Evolutionary conservation across 2,797 vertebrate genomes (phyloP), one percentile per base, ranked within the genome.

Genomic region (Typhlichthys eigenmanni): DNA sequence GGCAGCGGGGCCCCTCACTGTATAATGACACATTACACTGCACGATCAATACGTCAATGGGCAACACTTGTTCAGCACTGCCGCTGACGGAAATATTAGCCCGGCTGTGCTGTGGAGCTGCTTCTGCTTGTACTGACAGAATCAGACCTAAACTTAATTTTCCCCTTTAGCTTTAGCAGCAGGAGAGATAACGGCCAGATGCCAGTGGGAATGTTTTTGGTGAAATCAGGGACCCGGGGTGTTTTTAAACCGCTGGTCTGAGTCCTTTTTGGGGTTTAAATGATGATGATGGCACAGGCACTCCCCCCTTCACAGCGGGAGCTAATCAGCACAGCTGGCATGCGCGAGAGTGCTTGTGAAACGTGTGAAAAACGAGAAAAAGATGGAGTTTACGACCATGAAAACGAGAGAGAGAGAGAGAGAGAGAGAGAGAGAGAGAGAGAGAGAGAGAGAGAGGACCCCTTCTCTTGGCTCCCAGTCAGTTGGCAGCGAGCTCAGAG

Each of bases 11-110:
- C 76, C 69, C 84, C 88, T 85, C 87, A 89, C 87, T 89, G 88
- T 90, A 89, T 86, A 80, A 87, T 86, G 89, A 90, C 77, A 88
- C 75, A 85, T 88, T 86, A 90, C 79, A 87, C 86, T 69, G 81
- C 0, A 63, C 74, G 64, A 89, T 91, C 89, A 88, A 91, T 90
- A 91, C 78, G 87, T 89, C 88, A 88, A 90, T 88, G 87, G 65
- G 60, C 82, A 86, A 88, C 88, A 89, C 89, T 90, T 89, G 89
- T 90, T 84, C 86, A 47, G 60, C 76, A 65, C 64, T 6, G 72
- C 76, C 10, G 69, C 77, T 76, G 80, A 83, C 77, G 85, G 87
- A 87, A 83, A 88, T 83, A 88, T 87, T 89, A 89, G 79, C 86
- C 83, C 11, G 60, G 66, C 68, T 63, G 69, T 74, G 72, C 78